Evolutionary conservation across 1,140 invertebrate genomes (phyloP).

Genomic region (Eciton burchellii): DNA sequence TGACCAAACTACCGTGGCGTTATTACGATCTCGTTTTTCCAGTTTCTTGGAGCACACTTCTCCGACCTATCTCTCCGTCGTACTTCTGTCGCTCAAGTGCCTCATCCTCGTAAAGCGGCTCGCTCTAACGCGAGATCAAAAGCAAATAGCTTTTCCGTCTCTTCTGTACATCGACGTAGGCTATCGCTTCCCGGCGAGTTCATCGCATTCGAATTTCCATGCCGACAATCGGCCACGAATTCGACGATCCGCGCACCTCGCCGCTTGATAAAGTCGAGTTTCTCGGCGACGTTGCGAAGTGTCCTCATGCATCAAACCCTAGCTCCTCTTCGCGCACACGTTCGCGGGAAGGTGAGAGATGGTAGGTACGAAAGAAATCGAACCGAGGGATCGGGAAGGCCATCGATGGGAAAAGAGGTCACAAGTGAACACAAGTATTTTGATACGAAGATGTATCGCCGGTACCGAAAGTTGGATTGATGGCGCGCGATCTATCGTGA

Average conservation of each 20-base stretch:
- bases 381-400: slow-evolving; percentile 20
- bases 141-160: slow-evolving; percentile 61
- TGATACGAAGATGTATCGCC: slow-evolving; percentile 57
- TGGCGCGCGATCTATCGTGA: slow-evolving; percentile 35
- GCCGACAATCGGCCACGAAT: slow-evolving; percentile 44
- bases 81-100: slow-evolving; percentile 34
- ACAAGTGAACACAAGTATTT: slow-evolving; percentile 45
- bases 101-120: slow-evolving; percentile 46
- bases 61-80: slow-evolving; percentile 58
- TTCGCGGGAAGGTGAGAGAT: slow-evolving; percentile 60
- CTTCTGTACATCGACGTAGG: slow-evolving; percentile 15
- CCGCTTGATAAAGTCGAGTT: slow-evolving; percentile 70
- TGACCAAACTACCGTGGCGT: slow-evolving; percentile 39
- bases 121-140: slow-evolving; percentile 59
- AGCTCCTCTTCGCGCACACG: slow-evolving; percentile 46
- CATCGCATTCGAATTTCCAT: slow-evolving; percentile 60
- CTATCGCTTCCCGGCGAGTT: slow-evolving; percentile 54
- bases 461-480: slow-evolving; percentile 47
- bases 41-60: slow-evolving; percentile 59
- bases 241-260: slow-evolving; percentile 23
- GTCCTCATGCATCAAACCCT: slow-evolving; percentile 72
- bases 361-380: slow-evolving; percentile 47
- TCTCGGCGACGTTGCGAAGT: slow-evolving; percentile 68
- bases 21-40: slow-evolving; percentile 62
- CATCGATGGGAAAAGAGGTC: slow-evolving; percentile 50